Evolutionary conservation across 2,113 vertebrate species (phyloP).

Genomic region (Phrynocephalus versicolor): DNA sequence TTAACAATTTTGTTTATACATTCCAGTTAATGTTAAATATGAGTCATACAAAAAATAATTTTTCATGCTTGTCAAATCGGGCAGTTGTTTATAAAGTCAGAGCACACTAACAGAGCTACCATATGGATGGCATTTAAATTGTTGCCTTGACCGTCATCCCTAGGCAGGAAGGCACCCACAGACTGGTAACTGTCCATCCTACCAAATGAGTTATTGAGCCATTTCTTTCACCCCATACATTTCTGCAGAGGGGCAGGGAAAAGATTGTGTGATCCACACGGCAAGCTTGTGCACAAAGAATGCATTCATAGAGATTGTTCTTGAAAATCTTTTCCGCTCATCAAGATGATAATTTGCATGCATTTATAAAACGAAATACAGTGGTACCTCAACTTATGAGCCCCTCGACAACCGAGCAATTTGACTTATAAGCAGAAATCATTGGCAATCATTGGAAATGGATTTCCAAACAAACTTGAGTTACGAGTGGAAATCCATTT

Average conservation of each 20-base stretch:
- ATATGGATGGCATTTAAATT: slow-evolving; percentile 1
- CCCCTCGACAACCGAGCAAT: too few species aligned
- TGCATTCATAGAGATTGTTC: background rate
- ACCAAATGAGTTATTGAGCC: background rate
- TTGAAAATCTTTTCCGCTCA: background rate
- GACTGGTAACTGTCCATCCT: background rate
- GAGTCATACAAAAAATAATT: background rate
- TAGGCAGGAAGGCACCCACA: background rate
- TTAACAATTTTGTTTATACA: background rate
- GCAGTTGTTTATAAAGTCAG: background rate
- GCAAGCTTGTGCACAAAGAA: background rate
- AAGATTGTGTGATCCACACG: background rate
- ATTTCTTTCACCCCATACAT: background rate
- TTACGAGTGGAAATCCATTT: too few species aligned
- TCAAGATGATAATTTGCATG: background rate
- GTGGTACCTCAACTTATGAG: too few species aligned
- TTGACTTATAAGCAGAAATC: too few species aligned
- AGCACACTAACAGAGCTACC: background rate
- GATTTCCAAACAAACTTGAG: too few species aligned
- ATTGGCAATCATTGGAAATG: too few species aligned
- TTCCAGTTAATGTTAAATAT: background rate
- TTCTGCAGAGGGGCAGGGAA: background rate
- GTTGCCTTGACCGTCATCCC: too few species aligned
- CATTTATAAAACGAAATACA: background rate
- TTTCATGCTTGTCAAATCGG: slow-evolving; percentile 2